These are phyloP conservation scores for Oncorhynchus nerka DNA, from an alignment of 2,113 vertebrate genomes.

Conservation along the genomic window DNA sequence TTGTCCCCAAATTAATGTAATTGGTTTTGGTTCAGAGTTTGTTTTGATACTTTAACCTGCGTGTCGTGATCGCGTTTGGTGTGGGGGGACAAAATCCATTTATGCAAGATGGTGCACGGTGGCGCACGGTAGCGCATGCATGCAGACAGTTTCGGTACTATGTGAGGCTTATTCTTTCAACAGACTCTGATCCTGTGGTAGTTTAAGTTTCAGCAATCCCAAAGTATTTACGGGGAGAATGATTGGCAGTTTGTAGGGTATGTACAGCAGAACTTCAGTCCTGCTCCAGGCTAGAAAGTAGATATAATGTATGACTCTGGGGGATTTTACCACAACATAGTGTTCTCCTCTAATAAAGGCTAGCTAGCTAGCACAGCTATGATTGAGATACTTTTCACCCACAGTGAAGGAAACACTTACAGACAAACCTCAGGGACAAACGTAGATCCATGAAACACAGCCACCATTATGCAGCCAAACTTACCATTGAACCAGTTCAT, in stretches of 20 bases:
- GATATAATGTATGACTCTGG: not conserved
- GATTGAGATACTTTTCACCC: constrained; percentile 15
- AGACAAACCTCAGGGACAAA: not conserved
- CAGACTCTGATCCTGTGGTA: not conserved
- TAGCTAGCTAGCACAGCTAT: constrained; percentile 12
- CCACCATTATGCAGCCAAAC: not conserved
- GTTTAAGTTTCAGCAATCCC: constrained; percentile 3
- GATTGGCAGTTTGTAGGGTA: constrained; percentile 11
- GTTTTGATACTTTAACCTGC: no score
- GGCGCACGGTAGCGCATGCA: no score
- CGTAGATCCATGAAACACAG: not conserved
- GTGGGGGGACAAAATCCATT: no score
- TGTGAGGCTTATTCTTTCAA: not conserved
- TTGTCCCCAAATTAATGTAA: no score
- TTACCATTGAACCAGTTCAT: not conserved
- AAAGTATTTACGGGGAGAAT: constrained; percentile 21
- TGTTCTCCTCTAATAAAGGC: not conserved
- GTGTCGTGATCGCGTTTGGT: no score
- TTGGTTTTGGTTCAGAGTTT: no score
- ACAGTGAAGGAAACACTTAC: constrained; percentile 6
- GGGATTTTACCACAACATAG: not conserved
- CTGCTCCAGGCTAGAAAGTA: not conserved
- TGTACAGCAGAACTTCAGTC: not conserved
- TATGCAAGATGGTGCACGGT: no score
- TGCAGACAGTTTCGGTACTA: no score